Evolutionary conservation across 1,140 invertebrate genomes (phyloP), one percentile per base, ranked within the genome.

Genomic region (Leptinotarsa texana): DNA sequence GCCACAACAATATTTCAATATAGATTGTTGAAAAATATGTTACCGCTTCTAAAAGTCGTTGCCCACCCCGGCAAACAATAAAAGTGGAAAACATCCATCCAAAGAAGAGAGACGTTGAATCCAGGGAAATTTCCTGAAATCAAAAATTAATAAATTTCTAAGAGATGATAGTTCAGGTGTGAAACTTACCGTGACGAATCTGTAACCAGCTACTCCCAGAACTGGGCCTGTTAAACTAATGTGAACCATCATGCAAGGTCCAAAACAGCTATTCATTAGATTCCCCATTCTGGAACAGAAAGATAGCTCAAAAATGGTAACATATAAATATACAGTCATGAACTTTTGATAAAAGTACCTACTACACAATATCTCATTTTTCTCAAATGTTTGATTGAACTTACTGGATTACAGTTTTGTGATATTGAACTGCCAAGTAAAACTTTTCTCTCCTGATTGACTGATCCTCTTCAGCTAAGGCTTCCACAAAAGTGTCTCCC

Each of bases 241-340:
- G 42, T 73, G 71, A 3, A 73, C 71, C 17, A 73, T 65, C 71
- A 73, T 73, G 18, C 71, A 73, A 27, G 63, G 61, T 17, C 63
- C 63, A 33, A 73, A 73, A 18, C 61, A 73, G 13, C 27, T 0
- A 42, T 65, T 73, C 33, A 73, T 17, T 3, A 73, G 57, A 18
- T 21, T 24, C 0, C 24, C 61, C n/a, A 73, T 73, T 65, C 71
- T 73, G 33, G 13, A 73, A 65, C 18, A 70, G 8, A 48, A 49
- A 70, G 13, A 13, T 62, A 18, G 8, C 33, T 42, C 33, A 42
- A 42, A 42, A 11, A 42, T 42, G 33, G 8, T 42, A 42, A 42
- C 11, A 42, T 42, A 42, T 42, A 11, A 42, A 42, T 11, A 42
- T 42, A 42, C 33, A 11, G 33, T 42, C 33, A 11, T 11, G 3